Evolutionary conservation across 2,113 vertebrate species (phyloP).

Genomic region (Datnioides undecimradiatus): DNA sequence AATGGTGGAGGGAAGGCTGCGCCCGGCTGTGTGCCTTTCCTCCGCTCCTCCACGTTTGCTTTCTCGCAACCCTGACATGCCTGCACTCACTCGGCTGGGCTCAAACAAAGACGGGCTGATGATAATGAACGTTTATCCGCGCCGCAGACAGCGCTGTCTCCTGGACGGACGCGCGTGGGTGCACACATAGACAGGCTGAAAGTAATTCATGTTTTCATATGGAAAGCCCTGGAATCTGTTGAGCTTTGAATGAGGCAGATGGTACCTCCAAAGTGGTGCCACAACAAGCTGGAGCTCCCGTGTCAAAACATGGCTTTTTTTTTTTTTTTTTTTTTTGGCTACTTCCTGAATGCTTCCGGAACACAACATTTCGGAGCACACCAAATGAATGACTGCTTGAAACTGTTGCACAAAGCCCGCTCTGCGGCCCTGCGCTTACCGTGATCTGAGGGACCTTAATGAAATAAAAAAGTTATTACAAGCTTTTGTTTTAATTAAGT

Average conservation of each 20-base stretch:
- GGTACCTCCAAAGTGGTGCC: slow-evolving; percentile 48
- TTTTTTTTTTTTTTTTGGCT: not conserved
- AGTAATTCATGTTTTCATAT: slow-evolving; percentile 45
- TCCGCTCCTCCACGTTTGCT: not conserved
- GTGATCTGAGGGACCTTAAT: not conserved
- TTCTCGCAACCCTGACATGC: slow-evolving; percentile 24
- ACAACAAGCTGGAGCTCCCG: slow-evolving; percentile 38
- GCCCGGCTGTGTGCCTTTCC: slow-evolving; percentile 23
- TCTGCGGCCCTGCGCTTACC: not conserved
- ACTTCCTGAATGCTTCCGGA: slow-evolving; percentile 28
- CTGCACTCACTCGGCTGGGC: slow-evolving; percentile 36
- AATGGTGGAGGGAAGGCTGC: slow-evolving; percentile 38
- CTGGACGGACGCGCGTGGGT: slow-evolving; percentile 15
- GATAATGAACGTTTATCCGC: slow-evolving; percentile 58
- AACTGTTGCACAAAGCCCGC: slow-evolving; percentile 17
- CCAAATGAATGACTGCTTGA: slow-evolving; percentile 12
- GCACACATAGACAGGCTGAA: not conserved
- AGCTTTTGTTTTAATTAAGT: slow-evolving; percentile 35
- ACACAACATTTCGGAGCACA: slow-evolving; percentile 24
- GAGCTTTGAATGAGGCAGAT: slow-evolving; percentile 64
- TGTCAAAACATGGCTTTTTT: slow-evolving; percentile 25
- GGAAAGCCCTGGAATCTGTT: slow-evolving; percentile 51
- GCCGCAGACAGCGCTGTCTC: slow-evolving; percentile 35
- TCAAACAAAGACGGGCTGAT: slow-evolving; percentile 61
- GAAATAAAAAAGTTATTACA: not conserved